phyloP scores from a whole-genome alignment of 2,797 vertebrate species.

The Alfaro cultratus region DNA sequence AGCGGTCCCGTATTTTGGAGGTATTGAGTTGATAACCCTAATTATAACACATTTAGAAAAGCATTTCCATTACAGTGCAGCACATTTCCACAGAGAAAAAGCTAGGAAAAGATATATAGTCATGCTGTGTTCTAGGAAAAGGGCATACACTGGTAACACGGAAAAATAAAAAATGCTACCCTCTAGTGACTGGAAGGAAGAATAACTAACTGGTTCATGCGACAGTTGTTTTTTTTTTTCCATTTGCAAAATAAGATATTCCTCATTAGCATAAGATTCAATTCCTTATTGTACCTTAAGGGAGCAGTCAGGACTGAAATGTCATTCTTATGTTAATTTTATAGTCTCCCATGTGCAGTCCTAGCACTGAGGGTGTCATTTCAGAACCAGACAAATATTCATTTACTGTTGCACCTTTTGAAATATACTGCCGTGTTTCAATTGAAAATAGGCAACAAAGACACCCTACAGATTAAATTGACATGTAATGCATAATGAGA shows the following conservation, averaged over 20 bases:
- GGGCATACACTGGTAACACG: background rate
- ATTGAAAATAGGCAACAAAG: background rate
- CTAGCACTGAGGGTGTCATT: background rate
- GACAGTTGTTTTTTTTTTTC: background rate
- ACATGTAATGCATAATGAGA: background rate
- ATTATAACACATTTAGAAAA: background rate
- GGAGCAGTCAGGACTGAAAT: background rate
- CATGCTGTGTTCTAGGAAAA: background rate
- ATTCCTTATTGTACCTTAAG: background rate
- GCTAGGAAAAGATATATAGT: background rate
- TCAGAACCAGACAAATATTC: background rate
- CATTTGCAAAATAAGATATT: no score
- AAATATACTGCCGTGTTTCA: slow-evolving; percentile 11
- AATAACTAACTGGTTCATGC: background rate
- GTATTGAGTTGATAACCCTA: background rate
- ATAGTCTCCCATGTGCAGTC: background rate
- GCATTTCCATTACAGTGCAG: background rate
- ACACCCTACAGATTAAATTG: background rate
- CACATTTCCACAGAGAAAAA: background rate
- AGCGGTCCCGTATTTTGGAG: background rate
- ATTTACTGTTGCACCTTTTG: background rate
- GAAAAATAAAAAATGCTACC: slow-evolving; percentile 16
- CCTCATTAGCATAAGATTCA: background rate
- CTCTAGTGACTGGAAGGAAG: slow-evolving; percentile 17
- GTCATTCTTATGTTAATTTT: background rate